These are phyloP conservation scores for Strigamia crassipes DNA, from an alignment of 2,888 invertebrate genomes.

Conservation along the genomic window DNA sequence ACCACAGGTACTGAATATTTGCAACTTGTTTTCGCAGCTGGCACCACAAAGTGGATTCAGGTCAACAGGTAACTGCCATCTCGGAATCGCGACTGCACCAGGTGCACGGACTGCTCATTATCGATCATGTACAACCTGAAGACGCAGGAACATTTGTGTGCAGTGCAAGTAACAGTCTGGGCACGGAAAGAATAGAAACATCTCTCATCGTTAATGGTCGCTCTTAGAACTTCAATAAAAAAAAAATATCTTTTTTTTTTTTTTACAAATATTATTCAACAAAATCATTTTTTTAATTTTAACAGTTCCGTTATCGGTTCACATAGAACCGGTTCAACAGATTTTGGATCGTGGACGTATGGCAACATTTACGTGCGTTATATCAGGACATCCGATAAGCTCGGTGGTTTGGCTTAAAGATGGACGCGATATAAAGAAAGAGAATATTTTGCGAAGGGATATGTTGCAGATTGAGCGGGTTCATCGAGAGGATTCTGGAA, in stretches of 20 bases:
- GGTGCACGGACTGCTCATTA: conserved; percentile 27
- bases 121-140: conserved; percentile 36
- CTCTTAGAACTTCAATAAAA: background rate
- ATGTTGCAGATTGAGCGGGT: conserved; percentile 42
- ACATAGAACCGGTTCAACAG: conserved; percentile 45
- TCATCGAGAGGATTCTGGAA: conserved; percentile 47
- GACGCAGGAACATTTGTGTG: conserved; percentile 44
- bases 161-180: conserved; percentile 42
- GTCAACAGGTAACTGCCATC: conserved; percentile 15
- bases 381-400: conserved; percentile 11
- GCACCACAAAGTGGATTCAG: conserved; percentile 41
- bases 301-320: conserved; percentile 45
- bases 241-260: no score
- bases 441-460: background rate
- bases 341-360: conserved; percentile 23
- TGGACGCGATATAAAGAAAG: conserved; percentile 21
- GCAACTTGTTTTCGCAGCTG: conserved; percentile 43
- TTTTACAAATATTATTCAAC: no score
- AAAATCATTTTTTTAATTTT: no score
- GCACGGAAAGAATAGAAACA: conserved; percentile 43
- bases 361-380: conserved; percentile 43
- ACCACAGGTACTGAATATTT: conserved; percentile 3
- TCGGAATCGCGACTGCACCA: background rate
- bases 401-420: conserved; percentile 44
- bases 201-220: conserved; percentile 43